Conservation (phyloP, 2,888 invertebrate species). For the Archips xylosteana region DNA sequence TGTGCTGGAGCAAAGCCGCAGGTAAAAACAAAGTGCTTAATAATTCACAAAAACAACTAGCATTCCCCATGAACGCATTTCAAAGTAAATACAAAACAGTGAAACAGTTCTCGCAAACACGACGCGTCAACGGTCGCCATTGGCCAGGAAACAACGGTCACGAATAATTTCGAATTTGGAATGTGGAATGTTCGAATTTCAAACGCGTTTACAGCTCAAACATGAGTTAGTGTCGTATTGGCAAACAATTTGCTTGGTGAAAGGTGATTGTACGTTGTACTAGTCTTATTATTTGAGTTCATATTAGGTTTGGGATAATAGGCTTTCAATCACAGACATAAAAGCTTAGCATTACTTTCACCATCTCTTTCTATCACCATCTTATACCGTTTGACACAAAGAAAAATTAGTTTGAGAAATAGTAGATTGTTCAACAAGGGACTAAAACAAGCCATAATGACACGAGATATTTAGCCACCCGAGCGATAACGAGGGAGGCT, state of each 20-base stretch:
- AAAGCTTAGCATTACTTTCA: too few relatives aligned
- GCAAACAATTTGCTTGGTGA: constrained; percentile 49
- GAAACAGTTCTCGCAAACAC: constrained; percentile 27
- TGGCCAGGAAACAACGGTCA: constrained; percentile 33
- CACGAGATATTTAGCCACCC: too few relatives aligned
- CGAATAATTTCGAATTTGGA: constrained; percentile 44
- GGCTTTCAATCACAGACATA: too few relatives aligned
- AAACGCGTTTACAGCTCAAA: constrained; percentile 38
- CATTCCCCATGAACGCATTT: constrained; percentile 20
- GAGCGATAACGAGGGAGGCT: too few relatives aligned
- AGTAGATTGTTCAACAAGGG: too few relatives aligned
- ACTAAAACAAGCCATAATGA: too few relatives aligned
- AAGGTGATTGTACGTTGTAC: background rate
- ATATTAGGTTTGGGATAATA: background rate
- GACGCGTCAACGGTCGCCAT: constrained; percentile 33
- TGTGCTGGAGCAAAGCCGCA: background rate
- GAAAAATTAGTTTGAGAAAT: too few relatives aligned
- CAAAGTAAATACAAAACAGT: constrained; percentile 13
- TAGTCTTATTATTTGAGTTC: too few relatives aligned
- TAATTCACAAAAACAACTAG: constrained; percentile 18
- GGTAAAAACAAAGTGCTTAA: background rate
- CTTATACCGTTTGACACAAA: too few relatives aligned
- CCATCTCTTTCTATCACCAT: too few relatives aligned
- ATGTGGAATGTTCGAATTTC: constrained; percentile 44
- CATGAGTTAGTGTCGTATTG: constrained; percentile 31